phyloP scores from a whole-genome alignment of 1,140 invertebrate species.

The Cydia splendana region DNA sequence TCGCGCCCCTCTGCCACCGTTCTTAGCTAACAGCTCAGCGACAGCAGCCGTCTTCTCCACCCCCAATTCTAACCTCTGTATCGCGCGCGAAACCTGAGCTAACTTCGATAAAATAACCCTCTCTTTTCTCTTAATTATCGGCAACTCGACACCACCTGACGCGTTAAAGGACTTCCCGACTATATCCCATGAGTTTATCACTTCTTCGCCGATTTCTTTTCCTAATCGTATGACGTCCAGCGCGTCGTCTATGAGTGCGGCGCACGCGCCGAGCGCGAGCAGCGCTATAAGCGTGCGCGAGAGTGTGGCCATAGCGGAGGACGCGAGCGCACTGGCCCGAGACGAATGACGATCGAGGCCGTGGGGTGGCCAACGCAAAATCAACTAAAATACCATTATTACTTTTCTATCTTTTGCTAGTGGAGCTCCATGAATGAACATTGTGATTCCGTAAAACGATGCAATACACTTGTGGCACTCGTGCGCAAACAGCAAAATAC shows the following conservation, averaged over 20 bases:
- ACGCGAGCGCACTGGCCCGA: conserved; percentile 57
- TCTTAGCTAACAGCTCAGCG: conserved; percentile 64
- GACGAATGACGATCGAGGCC: conserved; percentile 44
- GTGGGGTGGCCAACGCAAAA: conserved; percentile 54
- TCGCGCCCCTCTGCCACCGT: conserved; percentile 68
- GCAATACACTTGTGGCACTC: no score
- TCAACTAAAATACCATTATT: neutral
- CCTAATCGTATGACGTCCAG: conserved; percentile 82
- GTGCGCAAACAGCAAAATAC: no score
- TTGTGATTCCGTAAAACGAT: no score
- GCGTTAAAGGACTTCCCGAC: conserved; percentile 79
- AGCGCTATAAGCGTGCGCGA: conserved; percentile 53
- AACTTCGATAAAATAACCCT: conserved; percentile 78
- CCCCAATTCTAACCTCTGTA: conserved; percentile 62
- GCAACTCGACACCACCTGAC: conserved; percentile 79
- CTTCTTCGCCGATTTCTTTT: conserved; percentile 81
- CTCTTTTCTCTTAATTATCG: conserved; percentile 80
- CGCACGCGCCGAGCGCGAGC: conserved; percentile 43
- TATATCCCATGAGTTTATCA: conserved; percentile 83
- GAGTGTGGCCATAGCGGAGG: conserved; percentile 60
- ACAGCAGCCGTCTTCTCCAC: conserved; percentile 57
- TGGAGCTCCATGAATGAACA: no score
- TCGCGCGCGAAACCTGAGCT: conserved; percentile 68
- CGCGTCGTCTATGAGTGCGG: conserved; percentile 79
- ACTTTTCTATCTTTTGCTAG: neutral